Evolutionary conservation across 2,888 invertebrate genomes (phyloP), one percentile per base, ranked within the genome.

Genomic region (Keiferia lycopersicella): DNA sequence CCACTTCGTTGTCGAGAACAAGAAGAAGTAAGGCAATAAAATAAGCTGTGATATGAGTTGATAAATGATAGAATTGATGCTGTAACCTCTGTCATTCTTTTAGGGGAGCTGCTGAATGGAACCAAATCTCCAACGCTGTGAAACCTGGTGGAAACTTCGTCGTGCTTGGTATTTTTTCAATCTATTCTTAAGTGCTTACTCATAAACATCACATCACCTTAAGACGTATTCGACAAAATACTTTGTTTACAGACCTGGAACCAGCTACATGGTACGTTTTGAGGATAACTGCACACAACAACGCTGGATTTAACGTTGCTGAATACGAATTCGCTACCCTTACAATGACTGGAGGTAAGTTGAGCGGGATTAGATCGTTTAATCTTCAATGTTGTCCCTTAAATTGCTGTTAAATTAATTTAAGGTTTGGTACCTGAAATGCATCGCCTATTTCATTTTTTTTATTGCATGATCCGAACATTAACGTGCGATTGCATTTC

Each of bases 281-380:
- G 69, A 94, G 97, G 68, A 97, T 98, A 50, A 98, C 97, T 1
- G 97, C 97, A 4, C 97, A 98, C 88, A 98, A 98, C 86, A 98
- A 98, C 76, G 98, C 98, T 67, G 99, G 98, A 61, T 98, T 98
- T 77, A 97, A 97, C 50, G 98, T 98, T 61, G 98, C 98, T 65
- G 97, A 98, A 90, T 98, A 98, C 80, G 97, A 98, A 91, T 98
- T 98, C 86, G 98, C 98, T 18, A 99, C 99, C 1, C 93, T 98
- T 39, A 98, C 98, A 38, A 95, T 96, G 71, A 96, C 97, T 72
- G 98, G 98, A 94, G 98, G 98, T 98, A 94, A 92, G 93, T 88
- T 75, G 10, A 53, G 20, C 2, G 10, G 22, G 26, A 18, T 67
- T 16, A 53, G 22, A 48, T 20, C 1, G 48, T 4, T 57, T 56